These are phyloP conservation scores for Byasa hedistus DNA, from an alignment of 2,888 invertebrate species.

Conservation along the genomic window DNA sequence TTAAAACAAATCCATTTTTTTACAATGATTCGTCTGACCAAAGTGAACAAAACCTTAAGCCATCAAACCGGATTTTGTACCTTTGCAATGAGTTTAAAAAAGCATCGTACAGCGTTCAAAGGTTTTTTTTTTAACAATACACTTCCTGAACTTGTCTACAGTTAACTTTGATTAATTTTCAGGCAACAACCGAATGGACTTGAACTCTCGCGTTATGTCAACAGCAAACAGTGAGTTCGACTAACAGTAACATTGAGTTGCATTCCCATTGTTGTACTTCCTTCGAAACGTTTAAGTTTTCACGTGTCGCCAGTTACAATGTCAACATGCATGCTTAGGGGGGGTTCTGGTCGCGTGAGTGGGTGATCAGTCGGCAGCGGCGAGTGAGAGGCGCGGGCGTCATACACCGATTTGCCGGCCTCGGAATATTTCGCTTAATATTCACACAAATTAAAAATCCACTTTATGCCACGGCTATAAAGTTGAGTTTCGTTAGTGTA, in stretches of 20 bases:
- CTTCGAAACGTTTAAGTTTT: slow-evolving; percentile 21
- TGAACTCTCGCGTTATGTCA: slow-evolving; percentile 15
- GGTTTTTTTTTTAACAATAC: background rate
- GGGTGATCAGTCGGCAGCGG: slow-evolving; percentile 53
- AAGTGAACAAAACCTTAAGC: background rate
- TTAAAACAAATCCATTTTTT: background rate
- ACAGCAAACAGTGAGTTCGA: slow-evolving; percentile 19
- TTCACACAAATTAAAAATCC: slow-evolving; percentile 33
- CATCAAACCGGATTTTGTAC: background rate
- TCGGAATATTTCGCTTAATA: slow-evolving; percentile 35
- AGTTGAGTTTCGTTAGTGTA: slow-evolving; percentile 11
- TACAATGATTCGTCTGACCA: background rate
- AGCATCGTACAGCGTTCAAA: background rate
- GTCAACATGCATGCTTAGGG: slow-evolving; percentile 42
- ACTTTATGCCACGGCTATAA: slow-evolving; percentile 19
- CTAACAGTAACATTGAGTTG: slow-evolving; percentile 17
- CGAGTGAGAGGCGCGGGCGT: slow-evolving; percentile 72
- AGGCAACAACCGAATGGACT: background rate
- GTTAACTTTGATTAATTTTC: background rate
- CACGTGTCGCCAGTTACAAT: slow-evolving; percentile 27
- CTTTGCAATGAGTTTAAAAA: background rate
- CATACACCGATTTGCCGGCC: slow-evolving; percentile 59
- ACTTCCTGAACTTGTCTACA: background rate
- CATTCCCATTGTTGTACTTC: slow-evolving; percentile 21
- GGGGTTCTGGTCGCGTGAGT: slow-evolving; percentile 63